These are phyloP conservation scores for Cylloceria caligata DNA, from an alignment of 2,888 invertebrate species.

Conservation along the genomic window DNA sequence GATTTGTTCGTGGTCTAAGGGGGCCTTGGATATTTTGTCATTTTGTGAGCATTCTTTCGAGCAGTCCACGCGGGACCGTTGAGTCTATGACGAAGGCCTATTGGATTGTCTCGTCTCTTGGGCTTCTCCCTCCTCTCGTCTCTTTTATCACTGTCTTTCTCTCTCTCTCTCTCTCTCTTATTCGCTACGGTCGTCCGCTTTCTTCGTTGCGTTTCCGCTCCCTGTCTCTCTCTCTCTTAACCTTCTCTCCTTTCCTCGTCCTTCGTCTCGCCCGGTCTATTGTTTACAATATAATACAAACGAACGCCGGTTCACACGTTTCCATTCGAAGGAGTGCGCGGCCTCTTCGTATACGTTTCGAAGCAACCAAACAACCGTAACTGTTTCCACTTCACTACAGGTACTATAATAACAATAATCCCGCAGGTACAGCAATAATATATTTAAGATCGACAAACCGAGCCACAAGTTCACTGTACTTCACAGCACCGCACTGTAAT, in stretches of 20 bases:
- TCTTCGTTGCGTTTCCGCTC: conserved; percentile 19
- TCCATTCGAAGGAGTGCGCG: conserved; percentile 23
- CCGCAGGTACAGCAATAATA: background rate
- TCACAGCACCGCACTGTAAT: background rate
- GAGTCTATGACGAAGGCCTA: conserved; percentile 72
- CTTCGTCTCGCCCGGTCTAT: conserved; percentile 59
- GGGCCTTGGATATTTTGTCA: conserved; percentile 49
- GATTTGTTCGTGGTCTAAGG: conserved; percentile 1
- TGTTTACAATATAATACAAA: conserved; percentile 61
- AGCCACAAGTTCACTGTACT: conserved; percentile 35
- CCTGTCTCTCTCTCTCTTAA: conserved; percentile 66
- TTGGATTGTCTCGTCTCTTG: conserved; percentile 62
- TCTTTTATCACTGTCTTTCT: conserved; percentile 54
- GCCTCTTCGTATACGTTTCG: background rate
- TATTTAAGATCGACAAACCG: background rate
- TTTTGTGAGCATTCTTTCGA: conserved; percentile 51
- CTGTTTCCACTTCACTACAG: background rate
- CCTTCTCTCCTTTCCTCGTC: conserved; percentile 54
- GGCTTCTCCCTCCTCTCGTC: conserved; percentile 48
- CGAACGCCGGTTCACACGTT: conserved; percentile 31
- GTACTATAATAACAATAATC: conserved; percentile 26
- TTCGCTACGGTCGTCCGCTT: too few species aligned
- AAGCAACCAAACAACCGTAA: conserved; percentile 5
- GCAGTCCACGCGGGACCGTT: conserved; percentile 33
- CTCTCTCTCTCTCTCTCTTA: conserved; percentile 65